These are phyloP conservation scores for Podarcis siculus DNA, from an alignment of 2,797 vertebrate species.

Conservation along the genomic window DNA sequence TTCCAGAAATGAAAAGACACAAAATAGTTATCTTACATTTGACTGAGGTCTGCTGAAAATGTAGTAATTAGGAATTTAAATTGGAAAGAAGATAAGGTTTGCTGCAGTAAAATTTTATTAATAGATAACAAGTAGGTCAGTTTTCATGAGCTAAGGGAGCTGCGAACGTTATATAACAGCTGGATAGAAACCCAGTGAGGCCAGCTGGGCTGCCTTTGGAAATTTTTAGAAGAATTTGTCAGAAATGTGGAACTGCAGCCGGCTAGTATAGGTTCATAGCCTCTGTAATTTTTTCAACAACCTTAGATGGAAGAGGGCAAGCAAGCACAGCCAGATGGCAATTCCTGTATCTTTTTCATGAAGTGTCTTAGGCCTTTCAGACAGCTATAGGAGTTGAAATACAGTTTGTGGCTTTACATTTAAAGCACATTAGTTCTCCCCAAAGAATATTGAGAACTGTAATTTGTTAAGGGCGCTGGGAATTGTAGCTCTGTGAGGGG, in stretches of 20 bases:
- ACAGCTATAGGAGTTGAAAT: slow-evolving; percentile 16
- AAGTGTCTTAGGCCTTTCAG: not conserved
- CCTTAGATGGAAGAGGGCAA: slow-evolving; percentile 22
- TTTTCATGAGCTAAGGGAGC: slow-evolving; percentile 61
- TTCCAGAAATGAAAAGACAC: not conserved
- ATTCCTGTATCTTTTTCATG: not conserved
- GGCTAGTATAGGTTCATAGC: slow-evolving; percentile 61
- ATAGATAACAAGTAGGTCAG: slow-evolving; percentile 58
- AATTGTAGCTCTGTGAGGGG: too few species aligned
- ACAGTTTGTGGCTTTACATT: not conserved
- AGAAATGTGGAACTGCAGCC: slow-evolving; percentile 58
- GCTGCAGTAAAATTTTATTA: slow-evolving; percentile 64
- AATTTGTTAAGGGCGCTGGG: too few species aligned
- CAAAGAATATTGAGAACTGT: too few species aligned
- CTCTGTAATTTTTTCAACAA: slow-evolving; percentile 62
- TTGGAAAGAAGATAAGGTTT: slow-evolving; percentile 68
- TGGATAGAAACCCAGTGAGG: slow-evolving; percentile 24
- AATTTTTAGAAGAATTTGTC: slow-evolving; percentile 63
- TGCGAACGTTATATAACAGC: slow-evolving; percentile 49
- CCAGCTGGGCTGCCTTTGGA: slow-evolving; percentile 51
- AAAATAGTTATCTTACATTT: not conserved
- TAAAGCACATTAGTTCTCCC: too few species aligned
- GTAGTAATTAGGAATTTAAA: slow-evolving; percentile 60
- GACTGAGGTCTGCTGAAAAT: slow-evolving; percentile 30
- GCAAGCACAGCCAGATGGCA: slow-evolving; percentile 27